Base-by-base conservation (phyloP, 1,140 invertebrate genomes). In the Sycophaga agraensis region DNA sequence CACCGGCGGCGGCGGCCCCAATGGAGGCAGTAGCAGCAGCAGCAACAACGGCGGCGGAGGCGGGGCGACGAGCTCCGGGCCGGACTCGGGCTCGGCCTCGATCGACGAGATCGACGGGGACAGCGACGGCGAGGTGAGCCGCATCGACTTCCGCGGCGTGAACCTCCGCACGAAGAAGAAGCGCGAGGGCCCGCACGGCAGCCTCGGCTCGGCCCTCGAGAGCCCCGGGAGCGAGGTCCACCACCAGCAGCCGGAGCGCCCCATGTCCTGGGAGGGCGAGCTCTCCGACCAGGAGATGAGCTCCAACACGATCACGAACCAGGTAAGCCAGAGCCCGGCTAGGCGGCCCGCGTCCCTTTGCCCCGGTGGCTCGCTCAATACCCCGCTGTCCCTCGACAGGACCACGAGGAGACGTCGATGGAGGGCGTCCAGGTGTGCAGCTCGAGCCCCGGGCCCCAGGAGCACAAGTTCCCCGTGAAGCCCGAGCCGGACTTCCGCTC, bases 211-310 rank as follows among this genome's bases (percentile, higher is more conserved):
- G 4, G 69, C 74, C 43, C 70, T 66, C 19, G 72, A 74, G 2
- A 68, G 67, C 16, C 69, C 69, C 37, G 77, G 77, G 34, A 77
- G 74, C 12, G 68, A 65, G 5, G 73, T 68, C 17, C 67, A 78
- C 21, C 74, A 76, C 16, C 74, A 74, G 40, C 81, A 83, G 54
- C 77, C 79, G 7, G 85, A 87, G 66, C 77, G 92, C 35, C 92
- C 92, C 14, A 94, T 94, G 92, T 94, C 91, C 2, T 94, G 92
- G 92, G 92, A 94, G 74, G 92, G 92, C 14, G 92, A 93, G 76
- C 80, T 94, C 0, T 93, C 91, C 1, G 92, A 94, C 69, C 84
- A 86, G 54, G 87, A 88, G 72, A 82, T 85, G 81, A 80, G 82
- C 70, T 81, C 79, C 63, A 81, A 82, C 63, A 82, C 81, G 12